These are phyloP conservation scores for Dichetophora obliterata DNA, from an alignment of 2,888 invertebrate genomes.

Conservation along the genomic window DNA sequence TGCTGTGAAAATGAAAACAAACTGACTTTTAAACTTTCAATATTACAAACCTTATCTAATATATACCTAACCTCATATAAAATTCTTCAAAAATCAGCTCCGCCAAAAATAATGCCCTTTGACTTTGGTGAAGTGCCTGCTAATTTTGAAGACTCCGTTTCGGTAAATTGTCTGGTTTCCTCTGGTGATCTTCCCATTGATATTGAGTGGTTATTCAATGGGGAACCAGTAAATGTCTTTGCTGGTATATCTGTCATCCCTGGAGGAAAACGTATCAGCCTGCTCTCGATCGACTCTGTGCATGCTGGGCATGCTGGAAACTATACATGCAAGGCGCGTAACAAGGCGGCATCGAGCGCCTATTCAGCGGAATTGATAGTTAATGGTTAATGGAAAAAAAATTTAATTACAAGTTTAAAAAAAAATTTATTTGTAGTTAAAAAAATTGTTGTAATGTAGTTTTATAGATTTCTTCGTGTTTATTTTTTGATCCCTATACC, in stretches of 20 bases:
- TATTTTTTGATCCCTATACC: slow-evolving; percentile 19
- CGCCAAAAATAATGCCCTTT: slow-evolving; percentile 83
- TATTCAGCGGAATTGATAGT: slow-evolving; percentile 69
- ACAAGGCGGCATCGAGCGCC: slow-evolving; percentile 72
- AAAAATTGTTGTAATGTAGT: no score
- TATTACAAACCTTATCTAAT: no score
- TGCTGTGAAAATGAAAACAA: no score
- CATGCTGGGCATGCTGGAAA: slow-evolving; percentile 76
- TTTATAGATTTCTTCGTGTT: not conserved
- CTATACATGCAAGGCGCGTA: slow-evolving; percentile 77
- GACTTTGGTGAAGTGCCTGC: slow-evolving; percentile 81
- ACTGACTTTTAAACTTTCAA: no score
- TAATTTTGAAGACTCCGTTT: slow-evolving; percentile 80
- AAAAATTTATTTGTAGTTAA: no score
- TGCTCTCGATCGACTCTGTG: slow-evolving; percentile 77
- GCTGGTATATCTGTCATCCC: slow-evolving; percentile 62
- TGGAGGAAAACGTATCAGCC: slow-evolving; percentile 73
- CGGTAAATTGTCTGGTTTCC: slow-evolving; percentile 78
- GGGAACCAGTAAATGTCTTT: slow-evolving; percentile 59
- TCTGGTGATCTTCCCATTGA: slow-evolving; percentile 79
- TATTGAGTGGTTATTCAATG: slow-evolving; percentile 75
- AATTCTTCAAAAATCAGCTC: slow-evolving; percentile 71
- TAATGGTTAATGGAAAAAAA: slow-evolving; percentile 60
- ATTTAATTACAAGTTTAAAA: no score
- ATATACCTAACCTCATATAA: no score